Evolutionary conservation across 2,113 vertebrate genomes (phyloP).

Genomic region (Podocnemis expansa): DNA sequence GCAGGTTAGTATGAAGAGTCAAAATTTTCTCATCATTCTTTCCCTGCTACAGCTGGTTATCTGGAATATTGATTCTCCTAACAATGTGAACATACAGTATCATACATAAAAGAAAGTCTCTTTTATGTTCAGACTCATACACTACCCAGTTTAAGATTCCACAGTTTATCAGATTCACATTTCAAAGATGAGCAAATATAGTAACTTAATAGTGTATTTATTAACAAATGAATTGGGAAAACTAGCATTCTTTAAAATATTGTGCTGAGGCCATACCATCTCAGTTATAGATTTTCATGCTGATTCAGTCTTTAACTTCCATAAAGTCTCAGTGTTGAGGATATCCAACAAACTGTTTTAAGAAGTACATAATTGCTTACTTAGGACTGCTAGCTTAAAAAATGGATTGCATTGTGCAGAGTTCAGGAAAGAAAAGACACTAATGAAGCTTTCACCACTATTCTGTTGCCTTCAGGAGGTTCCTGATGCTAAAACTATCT

Average conservation of each 20-base stretch:
- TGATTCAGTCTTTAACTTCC: not conserved
- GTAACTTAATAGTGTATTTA: not conserved
- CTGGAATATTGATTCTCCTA: conserved; percentile 56
- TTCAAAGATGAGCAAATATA: conserved; percentile 14
- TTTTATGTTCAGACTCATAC: conserved; percentile 50
- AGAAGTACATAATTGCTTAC: not conserved
- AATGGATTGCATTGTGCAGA: not conserved
- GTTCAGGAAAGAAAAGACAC: not conserved
- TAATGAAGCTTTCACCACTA: not conserved
- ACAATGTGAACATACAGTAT: conserved; percentile 62
- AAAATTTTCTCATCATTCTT: conserved; percentile 55
- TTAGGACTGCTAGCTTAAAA: not conserved
- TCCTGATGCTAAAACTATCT: not conserved
- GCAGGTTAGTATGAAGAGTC: conserved; percentile 51
- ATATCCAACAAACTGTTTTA: not conserved
- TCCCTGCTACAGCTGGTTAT: conserved; percentile 63
- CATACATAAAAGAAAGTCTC: conserved; percentile 53
- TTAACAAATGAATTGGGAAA: not conserved
- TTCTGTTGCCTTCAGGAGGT: not conserved
- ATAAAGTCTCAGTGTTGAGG: not conserved
- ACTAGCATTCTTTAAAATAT: not conserved
- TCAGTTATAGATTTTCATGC: not conserved
- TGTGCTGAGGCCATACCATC: not conserved
- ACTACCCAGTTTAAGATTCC: conserved; percentile 22
- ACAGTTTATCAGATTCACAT: conserved; percentile 35